Evolutionary conservation across 2,113 vertebrate species (phyloP).

Genomic region (Esox niger): DNA sequence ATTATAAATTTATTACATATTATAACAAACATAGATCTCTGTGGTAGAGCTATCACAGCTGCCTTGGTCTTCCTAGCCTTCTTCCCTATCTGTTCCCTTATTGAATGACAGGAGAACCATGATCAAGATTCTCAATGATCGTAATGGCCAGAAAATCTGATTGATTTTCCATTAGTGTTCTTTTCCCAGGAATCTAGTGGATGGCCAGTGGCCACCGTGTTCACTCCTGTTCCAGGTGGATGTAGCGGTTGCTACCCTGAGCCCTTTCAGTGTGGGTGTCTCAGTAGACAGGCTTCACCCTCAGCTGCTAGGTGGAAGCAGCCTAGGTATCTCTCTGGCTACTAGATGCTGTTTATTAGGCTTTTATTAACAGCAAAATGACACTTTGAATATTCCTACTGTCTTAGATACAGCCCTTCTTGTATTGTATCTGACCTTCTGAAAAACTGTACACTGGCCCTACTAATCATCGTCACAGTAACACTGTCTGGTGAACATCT

Average conservation of each 20-base stretch:
- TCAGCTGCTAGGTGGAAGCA: not conserved
- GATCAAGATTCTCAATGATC: not conserved
- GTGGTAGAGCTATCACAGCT: constrained; percentile 83
- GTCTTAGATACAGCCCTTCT: too few relatives aligned
- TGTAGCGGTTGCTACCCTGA: too few relatives aligned
- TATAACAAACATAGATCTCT: constrained; percentile 98
- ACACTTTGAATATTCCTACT: not conserved
- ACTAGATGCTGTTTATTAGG: not conserved
- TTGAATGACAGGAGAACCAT: not conserved
- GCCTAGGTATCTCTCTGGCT: not conserved
- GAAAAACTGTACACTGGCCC: not conserved
- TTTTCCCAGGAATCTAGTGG: not conserved
- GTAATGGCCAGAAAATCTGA: not conserved
- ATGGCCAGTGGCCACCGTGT: too few relatives aligned
- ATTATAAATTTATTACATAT: constrained; percentile 97
- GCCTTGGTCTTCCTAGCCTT: constrained; percentile 67
- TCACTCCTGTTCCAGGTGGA: too few relatives aligned
- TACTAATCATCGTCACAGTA: not conserved
- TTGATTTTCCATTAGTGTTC: not conserved
- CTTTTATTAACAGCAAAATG: not conserved
- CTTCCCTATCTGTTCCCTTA: not conserved
- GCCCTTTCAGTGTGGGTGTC: not conserved
- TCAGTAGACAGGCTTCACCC: not conserved
- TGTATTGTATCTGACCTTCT: not conserved
- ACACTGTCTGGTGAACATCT: not conserved